phyloP scores from a whole-genome alignment of 2,797 vertebrate species.

The Cyclopterus lumpus region DNA sequence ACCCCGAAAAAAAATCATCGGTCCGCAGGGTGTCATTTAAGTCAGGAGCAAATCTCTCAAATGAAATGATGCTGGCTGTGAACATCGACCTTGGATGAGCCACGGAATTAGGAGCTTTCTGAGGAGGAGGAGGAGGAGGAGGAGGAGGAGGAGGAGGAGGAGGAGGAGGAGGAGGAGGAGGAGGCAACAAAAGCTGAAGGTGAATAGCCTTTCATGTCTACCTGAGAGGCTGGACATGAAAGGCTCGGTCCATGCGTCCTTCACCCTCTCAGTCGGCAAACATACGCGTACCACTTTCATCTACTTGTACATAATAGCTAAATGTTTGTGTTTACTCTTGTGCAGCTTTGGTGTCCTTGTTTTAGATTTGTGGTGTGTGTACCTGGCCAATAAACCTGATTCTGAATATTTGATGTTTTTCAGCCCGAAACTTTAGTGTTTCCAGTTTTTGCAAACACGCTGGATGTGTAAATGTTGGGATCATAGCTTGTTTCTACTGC shows the following conservation, averaged over 20 bases:
- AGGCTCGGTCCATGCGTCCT: too few relatives aligned
- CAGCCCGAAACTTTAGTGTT: neutral
- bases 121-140: too few relatives aligned
- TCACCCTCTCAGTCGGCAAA: neutral
- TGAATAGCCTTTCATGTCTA: too few relatives aligned
- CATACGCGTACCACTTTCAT: neutral
- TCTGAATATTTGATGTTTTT: neutral
- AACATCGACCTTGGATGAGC: too few relatives aligned
- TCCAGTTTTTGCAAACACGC: neutral
- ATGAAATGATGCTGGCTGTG: too few relatives aligned
- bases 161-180: too few relatives aligned
- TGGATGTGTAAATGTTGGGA: neutral
- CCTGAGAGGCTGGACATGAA: too few relatives aligned
- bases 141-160: too few relatives aligned
- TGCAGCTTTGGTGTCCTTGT: neutral
- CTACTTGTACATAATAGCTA: neutral
- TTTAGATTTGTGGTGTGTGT: neutral
- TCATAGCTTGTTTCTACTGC: neutral
- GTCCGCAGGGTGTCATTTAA: neutral
- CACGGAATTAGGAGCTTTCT: too few relatives aligned
- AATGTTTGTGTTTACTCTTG: neutral
- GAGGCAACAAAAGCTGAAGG: too few relatives aligned
- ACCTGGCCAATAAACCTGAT: neutral
- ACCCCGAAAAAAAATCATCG: too few relatives aligned
- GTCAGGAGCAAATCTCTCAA: too few relatives aligned